Evolutionary conservation across 2,113 vertebrate genomes (phyloP), one percentile per base, ranked within the genome.

Genomic region (Drymodes brunneopygia): DNA sequence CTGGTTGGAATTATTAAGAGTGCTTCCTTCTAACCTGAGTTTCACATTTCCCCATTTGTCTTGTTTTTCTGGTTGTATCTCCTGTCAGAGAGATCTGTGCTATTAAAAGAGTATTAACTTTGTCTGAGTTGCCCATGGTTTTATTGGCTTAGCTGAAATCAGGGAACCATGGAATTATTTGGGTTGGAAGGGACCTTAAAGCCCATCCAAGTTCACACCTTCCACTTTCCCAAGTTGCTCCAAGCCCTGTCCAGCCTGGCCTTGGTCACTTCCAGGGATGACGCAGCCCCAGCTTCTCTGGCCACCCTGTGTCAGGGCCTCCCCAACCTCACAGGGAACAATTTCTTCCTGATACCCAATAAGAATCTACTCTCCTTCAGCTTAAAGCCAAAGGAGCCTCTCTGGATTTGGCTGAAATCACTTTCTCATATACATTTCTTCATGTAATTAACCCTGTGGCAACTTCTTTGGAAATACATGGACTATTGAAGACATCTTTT

Each of bases 321-420:
- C 0, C 3, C 3, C n/a, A 25, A 2, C 33, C 33, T 60, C 1
- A 0, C 17, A 69, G 47, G 9, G n/a, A 61, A 16, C 4, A 23
- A 61, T 69, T 75, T 2, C 21, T 27, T 15, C 48, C 15, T 4
- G 6, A 56, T 48, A 35, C 27, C 14, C 47, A 42, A 3, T 6
- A 47, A 27, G 8, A 61, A 54, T 28, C 70, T 40, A 7, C 15
- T 27, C 24, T 47, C 2, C 7, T 54, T 54, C 54, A 54, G 18
- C 23, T 24, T 45, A 45, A 45, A 53, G 19, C 27, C 15, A 19
- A 28, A 61, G 54, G 5, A 90, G 0, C 33, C 29, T 80, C 25
- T 58, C 38, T 64, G 33, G 16, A 51, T 61, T 85, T 79, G 33
- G 6, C 19, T 12, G 11, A 65, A 65, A 44, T 54, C 4, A 31